Conservation (phyloP, 2,797 vertebrate species). For the Myiotriccus ornatus region DNA sequence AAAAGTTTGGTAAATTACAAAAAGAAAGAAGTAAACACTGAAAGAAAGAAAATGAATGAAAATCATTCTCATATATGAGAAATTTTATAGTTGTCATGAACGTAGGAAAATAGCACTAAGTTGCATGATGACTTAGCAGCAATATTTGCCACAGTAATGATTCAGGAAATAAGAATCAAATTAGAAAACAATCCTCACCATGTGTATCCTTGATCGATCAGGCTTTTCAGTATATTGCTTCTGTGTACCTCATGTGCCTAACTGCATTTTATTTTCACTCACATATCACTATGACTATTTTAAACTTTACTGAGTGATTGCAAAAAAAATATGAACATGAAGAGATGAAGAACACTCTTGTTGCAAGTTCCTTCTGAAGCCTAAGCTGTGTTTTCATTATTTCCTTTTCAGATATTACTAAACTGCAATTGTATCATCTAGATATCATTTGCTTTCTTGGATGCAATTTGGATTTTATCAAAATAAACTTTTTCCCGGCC, state of each 20-base stretch:
- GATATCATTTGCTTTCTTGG: neutral
- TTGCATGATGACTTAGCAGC: conserved; percentile 3
- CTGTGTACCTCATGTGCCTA: neutral
- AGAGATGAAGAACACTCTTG: neutral
- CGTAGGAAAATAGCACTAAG: neutral
- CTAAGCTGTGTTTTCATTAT: neutral
- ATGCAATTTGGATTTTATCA: neutral
- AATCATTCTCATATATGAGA: neutral
- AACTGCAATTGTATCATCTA: neutral
- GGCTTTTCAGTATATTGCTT: neutral
- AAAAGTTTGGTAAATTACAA: conserved; percentile 42
- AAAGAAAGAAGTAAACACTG: conserved; percentile 6
- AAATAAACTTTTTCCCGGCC: neutral
- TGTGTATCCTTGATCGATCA: neutral
- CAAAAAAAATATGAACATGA: neutral
- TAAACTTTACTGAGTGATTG: neutral
- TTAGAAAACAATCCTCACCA: neutral
- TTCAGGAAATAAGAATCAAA: neutral
- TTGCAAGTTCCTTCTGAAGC: neutral
- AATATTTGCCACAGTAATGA: neutral
- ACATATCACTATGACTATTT: neutral
- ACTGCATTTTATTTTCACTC: neutral
- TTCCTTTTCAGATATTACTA: neutral
- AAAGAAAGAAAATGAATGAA: conserved; percentile 26
- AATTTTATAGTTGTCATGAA: neutral